Base-by-base conservation (phyloP, 2,113 vertebrate species). In the Caranx melampygus region DNA sequence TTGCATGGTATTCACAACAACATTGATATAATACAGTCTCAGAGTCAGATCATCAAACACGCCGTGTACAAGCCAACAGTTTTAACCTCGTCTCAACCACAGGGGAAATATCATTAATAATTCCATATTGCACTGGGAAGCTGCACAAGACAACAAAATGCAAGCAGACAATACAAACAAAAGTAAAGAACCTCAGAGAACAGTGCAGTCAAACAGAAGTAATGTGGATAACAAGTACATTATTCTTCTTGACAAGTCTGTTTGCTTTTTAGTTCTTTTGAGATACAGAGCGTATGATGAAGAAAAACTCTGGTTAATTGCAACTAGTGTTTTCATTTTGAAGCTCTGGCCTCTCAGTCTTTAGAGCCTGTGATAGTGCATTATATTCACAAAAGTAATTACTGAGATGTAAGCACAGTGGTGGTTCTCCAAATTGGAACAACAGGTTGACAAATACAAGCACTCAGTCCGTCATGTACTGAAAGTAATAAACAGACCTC, bases 151-250 rank as follows among this genome's bases (percentile, higher is more conserved):
- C 13, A 14, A 33, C 57, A 82, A 81, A 68, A 31, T 7, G 67
- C 18, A 20, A 31, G 31, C 16, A 37, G 11, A 55, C 52, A 45
- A 2, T 49, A 33, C 54, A 40, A 66, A 72, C 33, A 81, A 59
- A 74, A 31, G 21, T 65, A 59, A 71, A 64, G 18, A 55, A 45
- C 72, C n/a, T 71, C n/a, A 1, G 55, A 57, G 54, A 71, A 14
- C 45, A 65, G 35, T 26, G 31, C 33, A 72, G 61, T 33, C 59
- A 69, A 67, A 70, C 20, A 64, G 21, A 63, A 40, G 20, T 18
- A 59, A 52, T n/a, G 55, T 47, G 13, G 40, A 55, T 8, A 70
- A 54, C 12, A 40, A 57, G n/a, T 6, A 31, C 18, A 26, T n/a
- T 33, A 9, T 70, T 78, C 2, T 34, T 69, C 7, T 16, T 21